Percentiles rank a stretch among this genome's conserved stretches.
Evolutionary conservation across 2,797 vertebrate species (phyloP).

Genomic region (Podarcis lilfordi): DNA sequence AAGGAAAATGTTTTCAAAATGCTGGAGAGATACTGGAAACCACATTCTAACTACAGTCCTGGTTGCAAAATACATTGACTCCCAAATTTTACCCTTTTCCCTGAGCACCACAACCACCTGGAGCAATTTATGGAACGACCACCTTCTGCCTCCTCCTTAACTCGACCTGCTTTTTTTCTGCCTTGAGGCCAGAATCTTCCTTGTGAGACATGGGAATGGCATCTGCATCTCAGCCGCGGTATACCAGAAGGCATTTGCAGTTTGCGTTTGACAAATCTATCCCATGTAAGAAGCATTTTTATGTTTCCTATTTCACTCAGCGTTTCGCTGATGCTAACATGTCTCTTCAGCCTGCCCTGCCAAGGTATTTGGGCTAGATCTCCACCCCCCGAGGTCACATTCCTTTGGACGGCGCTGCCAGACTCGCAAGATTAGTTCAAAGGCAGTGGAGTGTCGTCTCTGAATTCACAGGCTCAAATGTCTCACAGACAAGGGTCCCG

Average conservation of each 20-base stretch:
- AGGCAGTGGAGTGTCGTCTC: conserved; percentile 42
- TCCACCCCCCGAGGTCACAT: conserved; percentile 57
- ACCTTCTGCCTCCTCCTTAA: not conserved
- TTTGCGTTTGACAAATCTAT: conserved; percentile 13
- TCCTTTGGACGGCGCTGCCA: conserved; percentile 50
- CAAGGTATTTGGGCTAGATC: conserved; percentile 43
- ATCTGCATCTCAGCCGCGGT: not conserved
- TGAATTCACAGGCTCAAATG: conserved; percentile 62
- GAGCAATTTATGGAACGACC: not conserved
- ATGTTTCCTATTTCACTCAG: not conserved
- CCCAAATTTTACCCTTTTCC: not conserved
- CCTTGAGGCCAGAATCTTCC: not conserved
- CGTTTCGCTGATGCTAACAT: conserved; percentile 26
- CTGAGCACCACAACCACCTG: not conserved
- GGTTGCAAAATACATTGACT: not conserved
- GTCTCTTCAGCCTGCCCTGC: not conserved
- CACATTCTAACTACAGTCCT: not conserved
- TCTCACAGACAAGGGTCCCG: conserved; percentile 51
- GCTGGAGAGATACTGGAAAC: not conserved
- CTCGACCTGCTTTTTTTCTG: not conserved
- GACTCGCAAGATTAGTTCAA: conserved; percentile 56
- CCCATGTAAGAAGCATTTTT: not conserved
- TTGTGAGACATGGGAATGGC: not conserved
- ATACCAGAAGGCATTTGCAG: not conserved
- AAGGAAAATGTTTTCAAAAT: not conserved